Evolutionary conservation across 2,113 vertebrate genomes (phyloP).

Genomic region (Cyphomyrus plagiostoma): DNA sequence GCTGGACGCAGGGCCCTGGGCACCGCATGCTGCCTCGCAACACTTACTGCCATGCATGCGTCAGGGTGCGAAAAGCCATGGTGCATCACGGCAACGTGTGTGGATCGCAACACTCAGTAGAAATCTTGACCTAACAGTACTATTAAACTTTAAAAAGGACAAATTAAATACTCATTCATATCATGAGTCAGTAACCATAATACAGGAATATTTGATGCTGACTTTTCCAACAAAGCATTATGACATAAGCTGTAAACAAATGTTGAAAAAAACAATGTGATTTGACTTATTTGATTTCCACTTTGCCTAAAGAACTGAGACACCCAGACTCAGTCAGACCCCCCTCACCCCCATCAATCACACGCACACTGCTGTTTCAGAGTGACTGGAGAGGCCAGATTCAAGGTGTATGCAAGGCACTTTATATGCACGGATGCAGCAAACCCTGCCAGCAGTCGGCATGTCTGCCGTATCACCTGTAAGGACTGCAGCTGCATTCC

Average conservation of each 20-base stretch:
- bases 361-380: neutral
- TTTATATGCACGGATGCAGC: neutral
- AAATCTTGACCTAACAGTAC: neutral
- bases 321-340: neutral
- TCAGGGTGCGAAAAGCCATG: neutral
- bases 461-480: neutral
- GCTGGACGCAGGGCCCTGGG: neutral
- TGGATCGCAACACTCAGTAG: neutral
- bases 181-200: neutral
- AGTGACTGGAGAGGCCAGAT: neutral
- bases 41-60: neutral
- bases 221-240: neutral
- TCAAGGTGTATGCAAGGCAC: neutral
- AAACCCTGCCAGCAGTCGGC: neutral
- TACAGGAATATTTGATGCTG: neutral
- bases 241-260: neutral
- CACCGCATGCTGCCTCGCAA: neutral
- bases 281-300: neutral
- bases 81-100: neutral
- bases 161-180: neutral
- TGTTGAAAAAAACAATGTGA: neutral
- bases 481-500: neutral
- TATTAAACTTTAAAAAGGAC: neutral
- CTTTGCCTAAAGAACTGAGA: neutral
- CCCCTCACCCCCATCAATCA: neutral